Evolutionary conservation across 2,113 vertebrate species (phyloP), one percentile per base, ranked within the genome.

Genomic region (Cephalopterus ornatus): DNA sequence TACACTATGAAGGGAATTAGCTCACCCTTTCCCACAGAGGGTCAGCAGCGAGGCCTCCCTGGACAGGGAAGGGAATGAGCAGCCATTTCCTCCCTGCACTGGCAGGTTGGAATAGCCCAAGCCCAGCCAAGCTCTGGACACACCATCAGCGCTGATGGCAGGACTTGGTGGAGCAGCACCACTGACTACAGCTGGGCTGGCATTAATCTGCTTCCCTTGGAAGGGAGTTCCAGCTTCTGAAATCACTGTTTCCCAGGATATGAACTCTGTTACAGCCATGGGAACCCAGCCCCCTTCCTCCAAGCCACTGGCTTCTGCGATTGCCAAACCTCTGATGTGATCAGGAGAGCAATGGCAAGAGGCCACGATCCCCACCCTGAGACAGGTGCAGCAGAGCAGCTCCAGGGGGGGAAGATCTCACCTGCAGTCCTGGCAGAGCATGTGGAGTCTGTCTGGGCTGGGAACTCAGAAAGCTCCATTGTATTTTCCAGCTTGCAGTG

Each of bases 1-100:
- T 49, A 97, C 20, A 13, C 41, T 20, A 95, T 66, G 76, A 97
- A 92, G 44, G 98, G 70, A 88, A 97, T 90, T 3, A 94, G 96
- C 70, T 97, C 87, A 27, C 95, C 96, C 95, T 97, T 98, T 44
- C 97, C 97, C 97, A 97, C 95, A 62, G 92, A 97, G 35, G 98
- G 95, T 19, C 96, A 97, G 82, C 96, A 98, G 37, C 42, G 73
- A 75, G 94, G 96, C 61, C 98, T 95, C 89, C 88, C 92, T 96
- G 97, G 92, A 63, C 32, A 58, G 80, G 53, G 50, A 71, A 67
- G 46, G 89, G 15, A 89, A 53, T 5, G n/a, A 95, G 66, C 37
- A 49, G 44, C 39, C 20, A 39, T 53, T 74, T 46, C 23, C 35
- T 9, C 1, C 28, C 28, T 63, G 9, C 9, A 14, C 52, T 52